These are phyloP conservation scores for Phytoseiulus persimilis DNA, from an alignment of 2,888 invertebrate genomes.

Conservation along the genomic window DNA sequence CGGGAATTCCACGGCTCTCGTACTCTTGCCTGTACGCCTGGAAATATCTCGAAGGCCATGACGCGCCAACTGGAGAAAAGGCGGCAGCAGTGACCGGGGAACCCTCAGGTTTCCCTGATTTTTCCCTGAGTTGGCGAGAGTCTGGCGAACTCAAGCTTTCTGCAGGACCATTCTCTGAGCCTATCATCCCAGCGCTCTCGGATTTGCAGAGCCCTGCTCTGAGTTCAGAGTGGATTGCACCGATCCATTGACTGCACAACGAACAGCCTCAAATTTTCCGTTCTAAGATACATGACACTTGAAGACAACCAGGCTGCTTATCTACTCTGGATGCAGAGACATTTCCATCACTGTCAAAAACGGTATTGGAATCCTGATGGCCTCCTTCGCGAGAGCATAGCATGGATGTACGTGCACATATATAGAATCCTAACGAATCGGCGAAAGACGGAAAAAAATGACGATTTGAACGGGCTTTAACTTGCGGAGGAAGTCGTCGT, in stretches of 20 bases:
- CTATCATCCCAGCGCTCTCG: no score
- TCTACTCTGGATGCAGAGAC: background rate
- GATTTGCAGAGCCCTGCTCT: no score
- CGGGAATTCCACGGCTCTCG: no score
- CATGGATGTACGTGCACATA: background rate
- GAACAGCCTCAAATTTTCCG: background rate
- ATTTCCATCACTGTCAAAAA: background rate
- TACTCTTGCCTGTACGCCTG: no score
- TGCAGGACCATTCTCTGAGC: no score
- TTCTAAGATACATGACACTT: background rate
- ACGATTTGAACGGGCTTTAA: background rate
- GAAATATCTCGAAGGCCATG: no score
- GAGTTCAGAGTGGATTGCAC: no score
- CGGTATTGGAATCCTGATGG: background rate
- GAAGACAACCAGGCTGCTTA: background rate
- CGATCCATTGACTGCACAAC: background rate
- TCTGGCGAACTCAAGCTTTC: no score
- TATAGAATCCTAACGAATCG: background rate
- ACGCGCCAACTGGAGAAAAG: no score
- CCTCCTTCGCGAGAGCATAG: background rate
- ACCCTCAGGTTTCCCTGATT: no score
- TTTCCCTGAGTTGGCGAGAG: no score
- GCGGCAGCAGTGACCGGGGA: no score
- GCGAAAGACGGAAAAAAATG: background rate
- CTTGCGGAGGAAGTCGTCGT: background rate